Conservation (phyloP, 2,888 invertebrate species). For the Ctena decussata region DNA sequence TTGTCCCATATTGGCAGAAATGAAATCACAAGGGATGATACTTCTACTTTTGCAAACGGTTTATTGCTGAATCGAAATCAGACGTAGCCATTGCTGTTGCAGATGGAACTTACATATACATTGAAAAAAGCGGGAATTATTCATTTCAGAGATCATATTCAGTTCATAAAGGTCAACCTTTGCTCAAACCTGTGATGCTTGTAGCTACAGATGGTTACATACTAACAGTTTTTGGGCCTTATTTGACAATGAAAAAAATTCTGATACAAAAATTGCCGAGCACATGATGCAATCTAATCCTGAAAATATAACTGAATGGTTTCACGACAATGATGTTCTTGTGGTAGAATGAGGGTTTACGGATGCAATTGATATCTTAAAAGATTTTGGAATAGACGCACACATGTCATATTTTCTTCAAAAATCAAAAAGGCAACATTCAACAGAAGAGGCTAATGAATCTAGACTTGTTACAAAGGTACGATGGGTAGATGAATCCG, state of each 20-base stretch:
- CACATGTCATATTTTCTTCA: background rate
- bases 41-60: too few relatives aligned
- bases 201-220: background rate
- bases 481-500: constrained; percentile 10
- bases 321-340: background rate
- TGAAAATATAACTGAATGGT: background rate
- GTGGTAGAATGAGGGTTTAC: background rate
- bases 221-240: background rate
- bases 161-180: background rate
- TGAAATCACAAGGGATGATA: too few relatives aligned
- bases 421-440: background rate
- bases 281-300: background rate
- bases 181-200: background rate
- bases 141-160: constrained; percentile 16
- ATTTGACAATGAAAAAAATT: too few relatives aligned
- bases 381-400: background rate
- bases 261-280: background rate
- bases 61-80: too few relatives aligned
- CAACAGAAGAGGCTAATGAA: background rate
- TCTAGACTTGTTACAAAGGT: constrained; percentile 13
- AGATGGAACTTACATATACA: constrained; percentile 5
- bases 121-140: constrained; percentile 9
- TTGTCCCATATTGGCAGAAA: too few relatives aligned
- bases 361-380: background rate
- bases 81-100: background rate